phyloP scores from a whole-genome alignment of 2,888 invertebrate species.

The Platerodrilus igneus region DNA sequence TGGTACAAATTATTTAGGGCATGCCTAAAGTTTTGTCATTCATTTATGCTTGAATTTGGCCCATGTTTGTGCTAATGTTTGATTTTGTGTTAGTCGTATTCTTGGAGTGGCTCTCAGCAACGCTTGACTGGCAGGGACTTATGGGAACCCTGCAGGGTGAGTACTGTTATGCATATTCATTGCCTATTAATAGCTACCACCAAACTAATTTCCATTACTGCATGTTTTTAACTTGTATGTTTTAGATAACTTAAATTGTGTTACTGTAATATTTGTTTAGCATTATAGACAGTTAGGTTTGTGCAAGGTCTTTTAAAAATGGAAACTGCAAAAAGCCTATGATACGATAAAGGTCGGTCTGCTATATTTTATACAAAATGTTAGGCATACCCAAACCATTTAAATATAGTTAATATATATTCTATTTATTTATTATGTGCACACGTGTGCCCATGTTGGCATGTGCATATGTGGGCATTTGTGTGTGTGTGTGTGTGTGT shows the following conservation, averaged over 20 bases:
- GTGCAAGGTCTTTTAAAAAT: no score
- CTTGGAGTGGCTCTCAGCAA: slow-evolving; percentile 78
- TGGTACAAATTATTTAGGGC: no score
- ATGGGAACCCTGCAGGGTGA: slow-evolving; percentile 54
- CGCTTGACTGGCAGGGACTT: slow-evolving; percentile 63
- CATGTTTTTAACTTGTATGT: neutral
- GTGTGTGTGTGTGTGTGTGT: no score
- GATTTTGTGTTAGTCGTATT: slow-evolving; percentile 61
- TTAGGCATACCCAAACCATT: no score
- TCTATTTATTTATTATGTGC: no score
- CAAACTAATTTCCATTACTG: neutral
- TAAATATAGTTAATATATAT: no score
- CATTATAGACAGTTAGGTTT: no score
- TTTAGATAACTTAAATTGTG: neutral
- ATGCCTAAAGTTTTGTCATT: slow-evolving; percentile 20
- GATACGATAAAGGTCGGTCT: no score
- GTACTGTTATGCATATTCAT: slow-evolving; percentile 30
- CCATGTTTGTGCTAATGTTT: slow-evolving; percentile 33
- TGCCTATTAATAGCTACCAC: slow-evolving; percentile 1
- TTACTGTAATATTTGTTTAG: neutral
- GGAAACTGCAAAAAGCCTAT: no score
- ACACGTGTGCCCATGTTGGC: no score
- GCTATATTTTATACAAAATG: no score
- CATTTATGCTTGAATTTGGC: slow-evolving; percentile 18
- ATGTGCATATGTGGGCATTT: no score